phyloP scores from a whole-genome alignment of 1,140 invertebrate species.

The Cydia splendana region DNA sequence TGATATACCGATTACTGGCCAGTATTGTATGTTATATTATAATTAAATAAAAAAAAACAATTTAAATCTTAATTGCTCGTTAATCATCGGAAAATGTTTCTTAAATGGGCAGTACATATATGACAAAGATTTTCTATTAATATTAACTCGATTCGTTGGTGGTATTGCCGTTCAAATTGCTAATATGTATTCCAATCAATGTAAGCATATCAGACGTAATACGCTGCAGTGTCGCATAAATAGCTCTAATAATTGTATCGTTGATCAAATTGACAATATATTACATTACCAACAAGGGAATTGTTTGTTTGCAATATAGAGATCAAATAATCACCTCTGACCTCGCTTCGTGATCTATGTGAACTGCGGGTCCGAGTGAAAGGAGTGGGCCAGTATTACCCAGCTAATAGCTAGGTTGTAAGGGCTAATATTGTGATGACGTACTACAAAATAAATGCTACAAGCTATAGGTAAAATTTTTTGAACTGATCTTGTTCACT shows the following conservation, averaged over 20 bases:
- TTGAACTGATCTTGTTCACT: no score
- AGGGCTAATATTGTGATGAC: neutral
- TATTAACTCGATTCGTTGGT: neutral
- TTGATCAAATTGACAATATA: constrained; percentile 13
- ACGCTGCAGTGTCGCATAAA: no score
- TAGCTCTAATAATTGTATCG: constrained; percentile 6
- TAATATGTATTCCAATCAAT: neutral
- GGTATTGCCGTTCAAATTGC: neutral
- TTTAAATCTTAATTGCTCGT: no score
- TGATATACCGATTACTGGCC: no score
- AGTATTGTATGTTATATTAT: no score
- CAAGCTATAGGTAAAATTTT: no score
- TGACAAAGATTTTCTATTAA: neutral
- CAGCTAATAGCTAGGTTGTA: neutral
- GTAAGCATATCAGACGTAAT: neutral
- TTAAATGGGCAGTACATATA: neutral
- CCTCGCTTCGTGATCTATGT: constrained; percentile 62
- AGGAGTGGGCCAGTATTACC: constrained; percentile 45
- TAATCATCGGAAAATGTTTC: neutral
- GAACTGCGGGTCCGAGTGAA: constrained; percentile 63
- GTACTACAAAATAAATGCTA: neutral
- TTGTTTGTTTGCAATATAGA: constrained; percentile 30
- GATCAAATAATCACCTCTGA: constrained; percentile 56
- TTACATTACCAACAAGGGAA: constrained; percentile 22
- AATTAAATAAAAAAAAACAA: no score